Conservation (phyloP, 2,888 invertebrate species). For the Synanthedon myopaeformis region DNA sequence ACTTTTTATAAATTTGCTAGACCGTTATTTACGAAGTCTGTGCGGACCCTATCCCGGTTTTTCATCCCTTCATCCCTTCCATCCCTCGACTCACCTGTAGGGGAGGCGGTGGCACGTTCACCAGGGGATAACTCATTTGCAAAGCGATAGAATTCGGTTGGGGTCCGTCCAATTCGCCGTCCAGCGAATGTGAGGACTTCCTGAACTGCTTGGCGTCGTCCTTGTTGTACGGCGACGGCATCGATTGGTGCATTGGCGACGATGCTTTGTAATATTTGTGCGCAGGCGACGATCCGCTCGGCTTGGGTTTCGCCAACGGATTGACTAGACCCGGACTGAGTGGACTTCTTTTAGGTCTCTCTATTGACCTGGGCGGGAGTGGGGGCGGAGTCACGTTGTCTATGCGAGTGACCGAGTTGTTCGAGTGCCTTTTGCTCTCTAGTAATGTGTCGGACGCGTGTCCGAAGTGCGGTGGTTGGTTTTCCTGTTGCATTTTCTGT, state of each 20-base stretch:
- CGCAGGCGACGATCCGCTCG: conserved; percentile 18
- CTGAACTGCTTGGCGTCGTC: conserved; percentile 30
- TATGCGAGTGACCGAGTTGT: conserved; percentile 51
- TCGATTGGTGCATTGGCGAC: conserved; percentile 40
- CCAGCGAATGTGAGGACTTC: conserved; percentile 50
- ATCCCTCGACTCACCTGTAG: conserved; percentile 35
- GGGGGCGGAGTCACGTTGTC: conserved; percentile 53
- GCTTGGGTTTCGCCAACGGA: conserved; percentile 30
- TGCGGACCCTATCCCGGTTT: too few relatives aligned
- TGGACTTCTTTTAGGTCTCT: conserved; percentile 34
- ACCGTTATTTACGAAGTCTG: too few relatives aligned
- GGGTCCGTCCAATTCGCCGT: conserved; percentile 50
- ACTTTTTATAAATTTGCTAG: too few relatives aligned
- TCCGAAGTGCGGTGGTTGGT: conserved; percentile 31
- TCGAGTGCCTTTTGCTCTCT: conserved; percentile 33
- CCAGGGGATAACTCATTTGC: conserved; percentile 75
- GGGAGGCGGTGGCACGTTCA: conserved; percentile 66
- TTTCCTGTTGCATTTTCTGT: conserved; percentile 28
- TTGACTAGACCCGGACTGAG: conserved; percentile 21
- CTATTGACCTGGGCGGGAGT: conserved; percentile 41
- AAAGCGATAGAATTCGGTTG: conserved; percentile 73
- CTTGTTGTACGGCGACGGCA: conserved; percentile 27
- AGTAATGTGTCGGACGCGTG: conserved; percentile 37
- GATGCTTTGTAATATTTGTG: conserved; percentile 22
- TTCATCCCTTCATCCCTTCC: too few relatives aligned